Base-by-base conservation (phyloP, 2,113 vertebrate species). In the Mus spicilegus region DNA sequence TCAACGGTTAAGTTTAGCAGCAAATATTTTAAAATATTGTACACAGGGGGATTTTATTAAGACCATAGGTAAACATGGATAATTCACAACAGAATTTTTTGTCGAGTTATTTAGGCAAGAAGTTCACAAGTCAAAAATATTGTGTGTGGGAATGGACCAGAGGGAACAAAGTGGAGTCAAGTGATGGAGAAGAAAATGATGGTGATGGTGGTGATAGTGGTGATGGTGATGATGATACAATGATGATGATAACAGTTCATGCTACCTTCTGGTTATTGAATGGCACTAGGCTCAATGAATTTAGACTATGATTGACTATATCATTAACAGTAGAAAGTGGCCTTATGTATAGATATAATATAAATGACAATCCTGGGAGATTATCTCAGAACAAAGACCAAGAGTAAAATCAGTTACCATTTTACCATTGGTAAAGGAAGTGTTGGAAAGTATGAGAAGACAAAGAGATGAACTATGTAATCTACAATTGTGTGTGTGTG, bases 301-400 rank as follows among this genome's bases (percentile, higher is more conserved):
- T 81, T 12, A 49, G 77, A 46, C 20, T 42, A 70, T 49, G 39
- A n/a, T 12, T 51, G 58, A 81, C n/a, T 58, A 19, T 54, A 42
- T 36, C 28, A 51, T n/a, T 63, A 80, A 20, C 72, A 73, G 22
- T 88, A 7, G 58, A 39, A 95, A 20, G 49, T 87, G 46, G 56
- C 70, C 87, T 63, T 36, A 72, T 24, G 11, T 76, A 9, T 9
- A 78, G n/a, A 85, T 69, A 42, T 1, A 26, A 8, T 16, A 95
- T 70, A 49, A 85, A 77, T 61, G 61, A 80, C 12, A 61, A 10
- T 78, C 39, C 67, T 39, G 16, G 42, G 30, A 19, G 28, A 87
- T 46, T 63, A 91, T 89, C n/a, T 91, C 49, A 90, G 90, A 92
- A 81, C 28, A 54, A 87, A 97, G 28, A 33, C 4, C 61, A 49